Conservation (phyloP, 2,113 vertebrate genomes). For the Hystrix cristata region DNA sequence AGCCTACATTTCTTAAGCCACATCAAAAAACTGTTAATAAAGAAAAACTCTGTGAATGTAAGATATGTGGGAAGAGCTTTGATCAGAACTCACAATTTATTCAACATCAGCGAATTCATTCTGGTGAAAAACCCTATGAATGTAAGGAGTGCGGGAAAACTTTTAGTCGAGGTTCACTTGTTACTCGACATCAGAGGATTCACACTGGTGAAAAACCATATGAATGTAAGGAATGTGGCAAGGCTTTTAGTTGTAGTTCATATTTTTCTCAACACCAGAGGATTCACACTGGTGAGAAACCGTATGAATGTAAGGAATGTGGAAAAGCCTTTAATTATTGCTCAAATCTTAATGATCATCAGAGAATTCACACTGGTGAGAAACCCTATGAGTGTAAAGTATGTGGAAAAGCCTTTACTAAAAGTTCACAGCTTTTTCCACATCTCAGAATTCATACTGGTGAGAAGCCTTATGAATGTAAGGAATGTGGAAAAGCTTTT, state of each 20-base stretch:
- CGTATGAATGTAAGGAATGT: background rate
- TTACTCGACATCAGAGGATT: slow-evolving; percentile 54
- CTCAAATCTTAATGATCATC: background rate
- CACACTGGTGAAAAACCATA: background rate
- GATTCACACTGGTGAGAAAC: slow-evolving; percentile 66
- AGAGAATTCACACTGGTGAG: background rate
- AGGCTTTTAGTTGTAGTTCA: slow-evolving; percentile 63
- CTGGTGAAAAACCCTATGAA: slow-evolving; percentile 52
- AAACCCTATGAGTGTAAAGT: background rate
- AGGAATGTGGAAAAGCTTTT: slow-evolving; percentile 72
- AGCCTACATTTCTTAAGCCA: slow-evolving; percentile 23
- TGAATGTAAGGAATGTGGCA: slow-evolving; percentile 69
- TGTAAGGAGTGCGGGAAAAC: slow-evolving; percentile 71
- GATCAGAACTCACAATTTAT: slow-evolving; percentile 54
- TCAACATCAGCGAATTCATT: slow-evolving; percentile 63
- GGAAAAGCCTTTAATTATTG: background rate
- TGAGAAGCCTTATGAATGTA: slow-evolving; percentile 28
- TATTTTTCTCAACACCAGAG: slow-evolving; percentile 69
- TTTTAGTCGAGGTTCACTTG: slow-evolving; percentile 56
- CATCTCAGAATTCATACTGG: background rate
- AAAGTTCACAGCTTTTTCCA: background rate
- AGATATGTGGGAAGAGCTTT: slow-evolving; percentile 56
- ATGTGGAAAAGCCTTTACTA: background rate
- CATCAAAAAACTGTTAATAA: slow-evolving; percentile 59
- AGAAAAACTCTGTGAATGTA: slow-evolving; percentile 59